These are phyloP conservation scores for Mechanitis mazaeus DNA, from an alignment of 2,888 invertebrate genomes.

Conservation along the genomic window DNA sequence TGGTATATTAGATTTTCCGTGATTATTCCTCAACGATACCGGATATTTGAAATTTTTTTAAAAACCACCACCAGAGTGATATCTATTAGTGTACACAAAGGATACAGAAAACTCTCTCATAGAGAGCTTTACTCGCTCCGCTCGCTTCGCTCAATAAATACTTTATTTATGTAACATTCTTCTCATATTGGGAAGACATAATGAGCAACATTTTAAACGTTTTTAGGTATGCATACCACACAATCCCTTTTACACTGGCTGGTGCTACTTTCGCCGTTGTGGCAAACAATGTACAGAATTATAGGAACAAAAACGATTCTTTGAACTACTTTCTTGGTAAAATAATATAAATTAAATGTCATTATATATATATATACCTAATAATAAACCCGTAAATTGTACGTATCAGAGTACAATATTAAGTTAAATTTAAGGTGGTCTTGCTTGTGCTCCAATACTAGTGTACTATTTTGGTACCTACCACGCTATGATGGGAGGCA, in stretches of 20 bases:
- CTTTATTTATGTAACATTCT: too few species aligned
- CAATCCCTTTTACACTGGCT: slow-evolving; percentile 51
- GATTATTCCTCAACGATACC: too few species aligned
- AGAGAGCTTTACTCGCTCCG: too few species aligned
- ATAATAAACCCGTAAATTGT: too few species aligned
- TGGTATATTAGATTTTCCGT: too few species aligned
- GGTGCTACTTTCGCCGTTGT: slow-evolving; percentile 61
- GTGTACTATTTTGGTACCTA: slow-evolving; percentile 47
- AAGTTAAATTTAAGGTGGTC: slow-evolving; percentile 43
- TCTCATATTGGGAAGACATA: too few species aligned
- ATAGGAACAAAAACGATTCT: slow-evolving; percentile 45
- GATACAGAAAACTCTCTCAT: too few species aligned
- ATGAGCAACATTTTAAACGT: not conserved
- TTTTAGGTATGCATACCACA: slow-evolving; percentile 50
- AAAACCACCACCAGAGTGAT: too few species aligned
- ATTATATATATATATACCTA: too few species aligned
- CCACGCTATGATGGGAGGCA: slow-evolving; percentile 51
- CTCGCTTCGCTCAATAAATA: too few species aligned
- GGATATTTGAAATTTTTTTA: too few species aligned
- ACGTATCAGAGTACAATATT: not conserved
- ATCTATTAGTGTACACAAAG: too few species aligned
- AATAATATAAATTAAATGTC: not conserved
- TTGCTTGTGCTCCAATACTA: slow-evolving; percentile 56
- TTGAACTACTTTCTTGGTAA: slow-evolving; percentile 61
- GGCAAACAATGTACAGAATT: slow-evolving; percentile 40